Percentiles rank a stretch among this genome's conserved stretches.
These are phyloP conservation scores for Salarias fasciatus DNA, from an alignment of 2,797 vertebrate species.

Conservation along the genomic window DNA sequence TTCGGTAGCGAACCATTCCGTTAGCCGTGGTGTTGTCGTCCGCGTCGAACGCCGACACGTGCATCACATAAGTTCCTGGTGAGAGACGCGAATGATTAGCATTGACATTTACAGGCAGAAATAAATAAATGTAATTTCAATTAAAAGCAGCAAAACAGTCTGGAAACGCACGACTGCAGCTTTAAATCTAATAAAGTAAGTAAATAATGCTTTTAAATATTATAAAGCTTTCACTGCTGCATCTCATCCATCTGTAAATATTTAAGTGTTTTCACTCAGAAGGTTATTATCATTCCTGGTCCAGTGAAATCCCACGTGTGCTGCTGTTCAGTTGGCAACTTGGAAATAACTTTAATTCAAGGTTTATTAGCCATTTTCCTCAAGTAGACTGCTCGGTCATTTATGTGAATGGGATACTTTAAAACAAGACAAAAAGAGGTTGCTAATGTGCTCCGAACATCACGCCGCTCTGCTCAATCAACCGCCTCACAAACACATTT, in stretches of 20 bases:
- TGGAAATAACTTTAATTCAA: too few relatives aligned
- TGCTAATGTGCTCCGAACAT: background rate
- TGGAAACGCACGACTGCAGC: too few relatives aligned
- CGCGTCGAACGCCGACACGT: conserved; percentile 91
- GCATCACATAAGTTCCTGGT: conserved; percentile 96
- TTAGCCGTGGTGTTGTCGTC: conserved; percentile 94
- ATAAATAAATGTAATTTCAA: background rate
- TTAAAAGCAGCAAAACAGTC: background rate
- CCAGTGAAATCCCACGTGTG: too few relatives aligned
- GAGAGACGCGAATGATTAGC: conserved; percentile 1
- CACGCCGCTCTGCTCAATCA: background rate
- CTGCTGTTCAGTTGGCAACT: too few relatives aligned
- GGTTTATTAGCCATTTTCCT: too few relatives aligned
- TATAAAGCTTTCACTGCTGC: too few relatives aligned
- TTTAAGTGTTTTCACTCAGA: too few relatives aligned
- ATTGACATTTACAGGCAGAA: too few relatives aligned
- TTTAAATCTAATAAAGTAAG: too few relatives aligned
- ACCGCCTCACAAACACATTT: conserved; percentile 5
- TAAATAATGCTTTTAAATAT: too few relatives aligned
- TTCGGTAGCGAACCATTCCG: conserved; percentile 94
- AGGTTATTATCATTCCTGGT: too few relatives aligned
- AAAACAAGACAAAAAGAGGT: background rate
- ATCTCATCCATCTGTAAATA: too few relatives aligned
- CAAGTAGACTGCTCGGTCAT: background rate
- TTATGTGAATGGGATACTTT: background rate